These are phyloP conservation scores for Ornithoptera alexandrae DNA, from an alignment of 2,888 invertebrate species.

Conservation along the genomic window DNA sequence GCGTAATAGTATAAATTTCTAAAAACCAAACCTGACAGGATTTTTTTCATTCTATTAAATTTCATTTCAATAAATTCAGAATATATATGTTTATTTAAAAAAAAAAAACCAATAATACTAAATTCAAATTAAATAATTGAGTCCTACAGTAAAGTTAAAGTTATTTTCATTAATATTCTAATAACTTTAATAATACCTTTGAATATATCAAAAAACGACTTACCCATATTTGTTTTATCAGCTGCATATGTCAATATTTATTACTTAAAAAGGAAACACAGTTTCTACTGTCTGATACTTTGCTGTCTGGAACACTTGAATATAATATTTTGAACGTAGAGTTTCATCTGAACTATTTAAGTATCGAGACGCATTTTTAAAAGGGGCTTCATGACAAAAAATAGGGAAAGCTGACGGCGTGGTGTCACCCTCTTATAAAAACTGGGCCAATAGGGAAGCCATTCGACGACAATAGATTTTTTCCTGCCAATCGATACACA, in stretches of 20 bases:
- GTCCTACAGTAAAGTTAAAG: background rate
- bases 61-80: too few relatives aligned
- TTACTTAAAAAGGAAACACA: background rate
- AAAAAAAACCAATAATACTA: too few relatives aligned
- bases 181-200: background rate
- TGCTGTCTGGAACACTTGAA: background rate
- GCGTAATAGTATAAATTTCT: background rate
- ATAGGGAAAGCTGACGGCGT: conserved; percentile 67
- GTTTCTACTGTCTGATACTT: background rate
- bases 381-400: conserved; percentile 57
- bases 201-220: background rate
- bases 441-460: conserved; percentile 75
- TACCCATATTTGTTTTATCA: background rate
- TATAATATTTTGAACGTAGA: conserved; percentile 8
- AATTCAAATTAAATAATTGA: background rate
- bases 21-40: too few relatives aligned
- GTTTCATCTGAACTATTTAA: conserved; percentile 49
- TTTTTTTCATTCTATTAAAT: background rate
- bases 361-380: conserved; percentile 59
- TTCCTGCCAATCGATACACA: conserved; percentile 73
- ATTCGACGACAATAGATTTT: conserved; percentile 68
- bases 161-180: background rate
- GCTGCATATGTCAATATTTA: background rate
- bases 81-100: too few relatives aligned
- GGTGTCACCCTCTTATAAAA: conserved; percentile 70